Base-by-base conservation (phyloP, 2,113 vertebrate species). In the Gasterosteus nipponicus region DNA sequence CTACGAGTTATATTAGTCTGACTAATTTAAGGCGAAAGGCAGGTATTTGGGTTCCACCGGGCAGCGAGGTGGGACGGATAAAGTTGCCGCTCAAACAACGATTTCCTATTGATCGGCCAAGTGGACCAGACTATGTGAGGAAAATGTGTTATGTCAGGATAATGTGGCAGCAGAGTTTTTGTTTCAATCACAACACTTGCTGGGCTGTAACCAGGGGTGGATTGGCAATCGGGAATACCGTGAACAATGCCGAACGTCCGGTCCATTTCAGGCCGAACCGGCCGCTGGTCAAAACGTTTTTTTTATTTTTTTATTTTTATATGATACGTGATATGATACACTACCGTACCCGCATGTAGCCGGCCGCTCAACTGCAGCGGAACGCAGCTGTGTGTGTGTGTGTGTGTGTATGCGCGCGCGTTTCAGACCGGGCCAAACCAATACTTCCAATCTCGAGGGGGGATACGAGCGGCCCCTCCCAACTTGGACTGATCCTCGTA, bases 121-220 rank as follows among this genome's bases (percentile, higher is more conserved):
- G 84, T 90, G 87, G 92, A 91, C 92, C 89, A 88, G 86, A 90
- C 82, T 85, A 79, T 57, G 89, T 79, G 86, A 87, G 85, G 84
- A 85, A 84, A 92, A 92, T 90, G 82, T 83, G 78, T 91, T 87
- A 87, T 93, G 93, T 93, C 92, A 92, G 88, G 89, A 89, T 26
- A 26, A 26, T 81, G 87, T 90, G 86, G 77, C 85, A 88, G 85
- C 80, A 38, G 86, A 86, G 91, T 84, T 26, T 26, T 26, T 26
- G 22, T 26, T 26, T 26, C 22, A 26, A 26, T 26, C 22, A 26
- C 22, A 26, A 26, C 22, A 26, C 22, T 26, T 82, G 85, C 86
- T 57, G 79, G 63, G 63, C 85, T 88, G 92, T 89, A 91, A 91
- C 83, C 22, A 26, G 22, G 22, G 22, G 22, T 1, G 22, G 22